Percentiles rank a stretch among this genome's conserved stretches.
Conservation (phyloP, 2,113 vertebrate species). For the Neolamprologus caudopunctatus region DNA sequence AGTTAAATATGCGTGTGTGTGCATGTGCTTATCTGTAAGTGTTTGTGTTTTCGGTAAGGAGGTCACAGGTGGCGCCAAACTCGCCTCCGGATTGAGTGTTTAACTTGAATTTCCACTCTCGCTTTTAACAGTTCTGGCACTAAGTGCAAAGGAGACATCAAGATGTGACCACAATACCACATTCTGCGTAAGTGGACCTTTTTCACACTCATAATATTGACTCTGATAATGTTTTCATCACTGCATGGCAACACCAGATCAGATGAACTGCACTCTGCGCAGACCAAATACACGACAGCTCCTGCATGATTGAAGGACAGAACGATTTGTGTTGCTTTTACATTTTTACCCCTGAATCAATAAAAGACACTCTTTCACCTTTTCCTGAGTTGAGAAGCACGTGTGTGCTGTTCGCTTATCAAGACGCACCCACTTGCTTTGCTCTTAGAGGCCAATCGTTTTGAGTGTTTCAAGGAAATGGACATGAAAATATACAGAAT, state of each 20-base stretch:
- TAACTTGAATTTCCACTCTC: slow-evolving; percentile 27
- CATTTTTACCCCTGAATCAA: slow-evolving; percentile 60
- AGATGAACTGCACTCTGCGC: slow-evolving; percentile 30
- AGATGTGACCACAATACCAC: slow-evolving; percentile 55
- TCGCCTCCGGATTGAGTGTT: background rate
- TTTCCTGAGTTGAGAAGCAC: background rate
- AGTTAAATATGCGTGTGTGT: background rate
- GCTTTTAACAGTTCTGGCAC: slow-evolving; percentile 8
- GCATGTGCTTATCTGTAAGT: background rate
- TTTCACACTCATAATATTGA: slow-evolving; percentile 66
- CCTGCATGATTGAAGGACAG: slow-evolving; percentile 25
- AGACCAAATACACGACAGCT: slow-evolving; percentile 36
- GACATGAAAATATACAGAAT: slow-evolving; percentile 73
- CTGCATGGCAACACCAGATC: slow-evolving; percentile 29
- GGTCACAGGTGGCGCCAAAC: slow-evolving; percentile 41
- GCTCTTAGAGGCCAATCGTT: slow-evolving; percentile 50
- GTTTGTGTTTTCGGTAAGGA: slow-evolving; percentile 21
- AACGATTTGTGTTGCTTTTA: slow-evolving; percentile 52
- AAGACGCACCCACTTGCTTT: slow-evolving; percentile 18
- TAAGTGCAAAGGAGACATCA: slow-evolving; percentile 14
- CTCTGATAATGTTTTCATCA: slow-evolving; percentile 67
- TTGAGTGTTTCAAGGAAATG: slow-evolving; percentile 62
- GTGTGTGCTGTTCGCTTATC: slow-evolving; percentile 33
- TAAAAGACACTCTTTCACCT: slow-evolving; percentile 59
- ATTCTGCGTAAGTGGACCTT: slow-evolving; percentile 51